phyloP scores from a whole-genome alignment of 2,113 vertebrate species.

The Tauraco erythrolophus region DNA sequence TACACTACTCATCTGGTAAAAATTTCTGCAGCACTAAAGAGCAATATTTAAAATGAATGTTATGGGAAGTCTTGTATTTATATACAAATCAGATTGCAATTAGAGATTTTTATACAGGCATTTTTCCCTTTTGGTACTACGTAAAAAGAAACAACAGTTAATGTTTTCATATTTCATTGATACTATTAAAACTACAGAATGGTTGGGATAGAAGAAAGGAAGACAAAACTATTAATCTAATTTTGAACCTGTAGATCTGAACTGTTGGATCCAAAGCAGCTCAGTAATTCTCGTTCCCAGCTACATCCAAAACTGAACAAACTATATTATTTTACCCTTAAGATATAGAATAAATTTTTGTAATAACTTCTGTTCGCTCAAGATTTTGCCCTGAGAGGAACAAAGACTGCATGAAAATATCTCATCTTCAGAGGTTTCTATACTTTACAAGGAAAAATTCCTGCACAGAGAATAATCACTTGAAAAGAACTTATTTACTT shows the following conservation, averaged over 20 bases:
- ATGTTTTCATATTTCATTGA: neutral
- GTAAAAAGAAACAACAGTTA: neutral
- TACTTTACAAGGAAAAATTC: conserved; percentile 21
- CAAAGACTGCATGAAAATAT: conserved; percentile 44
- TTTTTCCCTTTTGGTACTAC: neutral
- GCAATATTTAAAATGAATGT: neutral
- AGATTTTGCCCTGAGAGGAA: conserved; percentile 33
- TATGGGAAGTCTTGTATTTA: neutral
- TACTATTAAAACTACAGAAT: neutral
- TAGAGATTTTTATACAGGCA: neutral
- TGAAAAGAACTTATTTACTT: conserved; percentile 58
- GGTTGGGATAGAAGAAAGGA: neutral
- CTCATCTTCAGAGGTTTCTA: conserved; percentile 13
- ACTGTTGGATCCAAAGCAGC: neutral
- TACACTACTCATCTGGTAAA: neutral
- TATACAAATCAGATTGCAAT: neutral
- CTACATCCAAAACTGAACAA: neutral
- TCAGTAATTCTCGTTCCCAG: conserved; percentile 9
- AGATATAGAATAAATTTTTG: conserved; percentile 1
- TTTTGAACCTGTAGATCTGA: neutral
- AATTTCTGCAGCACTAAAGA: neutral
- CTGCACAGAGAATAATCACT: conserved; percentile 37
- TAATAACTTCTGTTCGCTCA: conserved; percentile 46
- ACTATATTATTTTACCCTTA: conserved; percentile 1
- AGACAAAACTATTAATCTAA: neutral